A percentile compares a stretch with the other conserved stretches of the same genome.
Evolutionary conservation across 64 coral and sea anemone genomes (phyloP).

Genomic region (Stylophora pistillata): DNA sequence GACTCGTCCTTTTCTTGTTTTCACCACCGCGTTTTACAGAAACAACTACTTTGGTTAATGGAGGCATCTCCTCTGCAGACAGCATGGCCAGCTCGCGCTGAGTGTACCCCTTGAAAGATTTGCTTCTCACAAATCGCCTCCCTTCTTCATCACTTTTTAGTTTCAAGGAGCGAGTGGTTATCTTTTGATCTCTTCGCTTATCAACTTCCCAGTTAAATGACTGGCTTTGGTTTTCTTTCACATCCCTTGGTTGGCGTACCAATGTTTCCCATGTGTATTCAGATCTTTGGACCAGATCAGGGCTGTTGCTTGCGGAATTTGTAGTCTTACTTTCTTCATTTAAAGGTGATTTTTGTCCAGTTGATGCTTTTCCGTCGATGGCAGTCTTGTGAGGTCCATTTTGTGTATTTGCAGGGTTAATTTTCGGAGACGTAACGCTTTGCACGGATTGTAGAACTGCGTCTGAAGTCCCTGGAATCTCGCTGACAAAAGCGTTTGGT

Average conservation of each 20-base stretch:
- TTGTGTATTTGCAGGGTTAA: not conserved
- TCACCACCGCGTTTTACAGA: not conserved
- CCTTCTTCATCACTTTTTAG: not conserved
- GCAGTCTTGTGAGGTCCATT: not conserved
- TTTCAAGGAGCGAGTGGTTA: not conserved
- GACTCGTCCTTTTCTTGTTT: not conserved
- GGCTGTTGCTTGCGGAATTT: not conserved
- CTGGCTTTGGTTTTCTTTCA: not conserved
- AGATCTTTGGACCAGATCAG: not conserved
- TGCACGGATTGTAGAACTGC: not conserved
- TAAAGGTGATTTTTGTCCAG: not conserved
- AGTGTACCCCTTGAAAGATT: not conserved
- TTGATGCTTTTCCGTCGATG: not conserved
- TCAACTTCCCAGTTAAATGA: not conserved
- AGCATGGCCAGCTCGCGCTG: not conserved
- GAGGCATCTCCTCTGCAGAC: not conserved
- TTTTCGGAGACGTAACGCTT: not conserved
- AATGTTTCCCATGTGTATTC: constrained; percentile 27
- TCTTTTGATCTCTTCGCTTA: not conserved
- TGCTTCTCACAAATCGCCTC: not conserved
- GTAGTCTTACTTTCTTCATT: too few species aligned
- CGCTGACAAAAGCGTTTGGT: not conserved
- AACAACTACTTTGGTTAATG: not conserved
- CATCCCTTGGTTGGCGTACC: not conserved
- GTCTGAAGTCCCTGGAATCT: not conserved